Base-by-base conservation (phyloP, 2,797 vertebrate species). In the Gila robusta region DNA sequence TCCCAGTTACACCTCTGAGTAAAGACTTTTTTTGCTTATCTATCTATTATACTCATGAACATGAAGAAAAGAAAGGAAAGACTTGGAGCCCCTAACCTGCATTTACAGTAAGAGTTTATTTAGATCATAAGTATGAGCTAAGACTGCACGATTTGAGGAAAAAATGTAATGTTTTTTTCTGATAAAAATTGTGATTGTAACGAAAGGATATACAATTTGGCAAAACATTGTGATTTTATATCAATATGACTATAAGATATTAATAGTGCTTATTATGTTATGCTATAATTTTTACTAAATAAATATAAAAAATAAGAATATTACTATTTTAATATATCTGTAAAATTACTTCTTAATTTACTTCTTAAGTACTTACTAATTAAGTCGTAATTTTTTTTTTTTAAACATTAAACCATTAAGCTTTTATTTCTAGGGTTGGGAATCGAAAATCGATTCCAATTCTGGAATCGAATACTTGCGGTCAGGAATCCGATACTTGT, bases 21-120 rank as follows among this genome's bases (percentile, higher is more conserved):
- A 28, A 67, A 77, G 9, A 5, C 56, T 16, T n/a, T 37, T 23
- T 32, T 52, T n/a, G 5, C 4, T 44, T 49, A 37, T 76, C 28
- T 17, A 37, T 4, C 35, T 70, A 28, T 66, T 69, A 41, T 17
- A 88, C 64, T 85, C 26, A 56, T 86, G 88, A 95, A 93, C 93
- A 91, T 88, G 95, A 97, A 97, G 91, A 93, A 96, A 91, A 95
- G 96, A 91, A 95, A 92, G 89, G 94, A 96, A 88, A 94, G 93
- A 91, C 93, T 94, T 90, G 96, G 96, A 94, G 95, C 96, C 71
- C 96, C 96, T 0, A 94, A 93, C 73, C 95, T 97, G 44, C 95
- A 93, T 89, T 94, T 97, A 93, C 96, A 97, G 96, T 97, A 97
- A 97, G 96, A 91, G 91, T 87, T 81, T 79, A 70, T 86, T 54